Percentiles rank a stretch among this genome's conserved stretches.
Evolutionary conservation across 2,113 vertebrate species (phyloP).

Genomic region (Cricetomys ansorgei): DNA sequence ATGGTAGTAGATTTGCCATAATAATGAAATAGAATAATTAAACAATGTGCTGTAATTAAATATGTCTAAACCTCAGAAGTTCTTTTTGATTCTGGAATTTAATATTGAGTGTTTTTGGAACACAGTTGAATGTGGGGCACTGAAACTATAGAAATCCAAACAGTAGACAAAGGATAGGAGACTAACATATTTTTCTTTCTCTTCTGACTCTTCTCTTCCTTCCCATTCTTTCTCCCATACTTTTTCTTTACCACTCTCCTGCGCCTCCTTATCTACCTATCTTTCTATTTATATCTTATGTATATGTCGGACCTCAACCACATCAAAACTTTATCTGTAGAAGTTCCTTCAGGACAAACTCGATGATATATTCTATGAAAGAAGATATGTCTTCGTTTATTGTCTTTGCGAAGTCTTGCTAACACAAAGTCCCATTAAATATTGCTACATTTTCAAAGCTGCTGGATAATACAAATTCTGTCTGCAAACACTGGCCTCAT

Average conservation of each 20-base stretch:
- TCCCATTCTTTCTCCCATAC: background rate
- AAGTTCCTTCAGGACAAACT: background rate
- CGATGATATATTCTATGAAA: background rate
- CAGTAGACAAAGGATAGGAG: no score
- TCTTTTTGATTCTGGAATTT: background rate
- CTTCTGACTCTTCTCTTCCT: background rate
- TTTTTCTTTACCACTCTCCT: background rate
- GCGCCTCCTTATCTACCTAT: fast-evolving
- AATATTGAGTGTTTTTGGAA: background rate
- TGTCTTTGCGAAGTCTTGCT: background rate
- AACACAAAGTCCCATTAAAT: background rate
- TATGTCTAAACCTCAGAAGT: background rate
- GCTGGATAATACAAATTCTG: background rate
- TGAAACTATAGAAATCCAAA: background rate
- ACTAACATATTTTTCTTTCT: background rate
- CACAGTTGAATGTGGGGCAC: background rate
- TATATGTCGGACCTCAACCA: background rate
- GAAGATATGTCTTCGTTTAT: background rate
- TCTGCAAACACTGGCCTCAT: background rate
- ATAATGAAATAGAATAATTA: background rate
- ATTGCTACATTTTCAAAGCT: background rate
- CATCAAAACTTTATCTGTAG: background rate
- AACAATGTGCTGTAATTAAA: background rate
- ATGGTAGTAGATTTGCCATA: background rate
- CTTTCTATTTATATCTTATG: background rate